Evolutionary conservation across 53 echinoderm and acorn worm genomes (phyloP), one percentile per base, ranked within the genome.

Genomic region (Henricia sp.): DNA sequence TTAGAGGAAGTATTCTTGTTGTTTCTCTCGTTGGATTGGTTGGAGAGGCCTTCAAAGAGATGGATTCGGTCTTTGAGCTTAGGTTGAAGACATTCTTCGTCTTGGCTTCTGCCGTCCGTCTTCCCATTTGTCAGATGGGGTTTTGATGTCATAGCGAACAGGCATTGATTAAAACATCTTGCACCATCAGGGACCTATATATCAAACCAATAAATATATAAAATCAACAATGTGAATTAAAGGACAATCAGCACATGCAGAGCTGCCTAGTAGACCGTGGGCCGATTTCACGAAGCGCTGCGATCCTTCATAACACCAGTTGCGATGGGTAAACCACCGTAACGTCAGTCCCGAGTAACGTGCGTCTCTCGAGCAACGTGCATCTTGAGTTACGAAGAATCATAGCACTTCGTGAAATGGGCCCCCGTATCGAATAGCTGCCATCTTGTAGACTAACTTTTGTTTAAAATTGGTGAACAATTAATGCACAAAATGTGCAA

Each of bases 31-130:
- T 3, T 39, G 30, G 63, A 32, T 32, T 72, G 46, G 34, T 25
- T 38, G 17, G 76, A 57, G 19, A 84, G 37, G 3, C 44, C 89
- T 32, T 89, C 89, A 59, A 89, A 89, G 33, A 84, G 75, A 48
- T 89, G 68, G 69, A 89, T 89, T 26, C 84, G 74, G 40, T 89
- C 84, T n/a, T 68, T 74, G 4, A 89, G 77, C 38, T 84, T 67
- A 1, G 77, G 84, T 39, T 84, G 84, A 37, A 52, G 25, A 55
- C 70, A 37, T 40, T 51, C 51, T 64, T 48, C 44, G 76, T 54
- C 26, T 74, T 39, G 83, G 42, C 64, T n/a, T 37, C 53, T 17
- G 53, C 56, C 32, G 42, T 60, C 52, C 64, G 72, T 52, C 11
- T 53, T 32, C 36, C 37, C 53, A 32, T 52, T 55, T 19, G 17